These are phyloP conservation scores for Carettochelys insculpta DNA, from an alignment of 2,113 vertebrate species.

Conservation along the genomic window DNA sequence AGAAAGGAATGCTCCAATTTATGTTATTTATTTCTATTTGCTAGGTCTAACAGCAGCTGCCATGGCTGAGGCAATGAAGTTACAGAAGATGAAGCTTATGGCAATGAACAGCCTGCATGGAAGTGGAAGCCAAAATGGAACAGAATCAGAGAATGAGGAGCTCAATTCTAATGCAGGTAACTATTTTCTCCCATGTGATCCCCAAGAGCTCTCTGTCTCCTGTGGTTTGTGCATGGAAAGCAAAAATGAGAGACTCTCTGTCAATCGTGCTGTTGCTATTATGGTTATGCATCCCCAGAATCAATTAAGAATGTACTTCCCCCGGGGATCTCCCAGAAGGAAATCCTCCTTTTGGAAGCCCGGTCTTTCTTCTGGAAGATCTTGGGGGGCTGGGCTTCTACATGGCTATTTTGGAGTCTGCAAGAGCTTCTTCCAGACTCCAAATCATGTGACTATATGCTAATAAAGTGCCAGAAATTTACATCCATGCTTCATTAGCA, in stretches of 20 bases:
- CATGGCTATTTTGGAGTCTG: too few species aligned
- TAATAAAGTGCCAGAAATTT: too few species aligned
- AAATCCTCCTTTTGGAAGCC: too few species aligned
- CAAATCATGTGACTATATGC: too few species aligned
- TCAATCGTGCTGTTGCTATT: neutral
- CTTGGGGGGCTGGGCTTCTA: too few species aligned
- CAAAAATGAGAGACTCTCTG: rapidly evolving
- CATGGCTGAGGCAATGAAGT: slow-evolving; percentile 91
- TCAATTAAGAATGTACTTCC: neutral
- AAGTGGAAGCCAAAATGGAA: slow-evolving; percentile 83
- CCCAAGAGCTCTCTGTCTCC: neutral
- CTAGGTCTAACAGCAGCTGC: slow-evolving; percentile 89
- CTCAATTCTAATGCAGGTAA: slow-evolving; percentile 87
- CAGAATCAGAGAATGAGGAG: slow-evolving; percentile 87
- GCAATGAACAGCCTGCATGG: slow-evolving; percentile 89
- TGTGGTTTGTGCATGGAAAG: neutral
- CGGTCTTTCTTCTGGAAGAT: too few species aligned
- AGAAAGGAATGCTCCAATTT: neutral
- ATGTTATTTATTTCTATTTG: slow-evolving; percentile 39
- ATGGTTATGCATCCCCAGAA: neutral
- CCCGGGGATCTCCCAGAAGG: too few species aligned
- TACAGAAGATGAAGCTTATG: slow-evolving; percentile 92
- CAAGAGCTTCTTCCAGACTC: too few species aligned
- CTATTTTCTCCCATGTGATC: neutral
- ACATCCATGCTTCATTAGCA: too few species aligned